These are phyloP conservation scores for Barbus barbus DNA, from an alignment of 2,113 vertebrate species.

Conservation along the genomic window DNA sequence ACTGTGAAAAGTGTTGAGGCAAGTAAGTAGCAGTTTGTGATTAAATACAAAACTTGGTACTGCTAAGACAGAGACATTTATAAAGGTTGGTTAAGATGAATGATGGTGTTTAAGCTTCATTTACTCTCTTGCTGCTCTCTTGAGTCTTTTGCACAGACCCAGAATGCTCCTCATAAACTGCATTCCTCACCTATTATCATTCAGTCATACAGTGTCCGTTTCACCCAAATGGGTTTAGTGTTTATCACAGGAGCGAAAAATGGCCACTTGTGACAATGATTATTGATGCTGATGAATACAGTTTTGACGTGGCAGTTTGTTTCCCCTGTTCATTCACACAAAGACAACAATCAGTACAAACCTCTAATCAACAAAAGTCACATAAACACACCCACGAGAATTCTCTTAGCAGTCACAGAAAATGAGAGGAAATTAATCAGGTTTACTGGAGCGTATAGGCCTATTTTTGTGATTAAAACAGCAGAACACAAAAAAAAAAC, in stretches of 20 bases:
- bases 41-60: neutral
- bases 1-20: neutral
- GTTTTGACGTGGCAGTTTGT: constrained; percentile 14
- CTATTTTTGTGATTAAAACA: neutral
- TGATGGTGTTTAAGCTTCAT: neutral
- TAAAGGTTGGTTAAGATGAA: neutral
- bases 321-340: neutral
- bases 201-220: constrained; percentile 21
- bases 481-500: neutral
- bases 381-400: neutral
- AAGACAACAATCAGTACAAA: neutral
- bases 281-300: constrained; percentile 48
- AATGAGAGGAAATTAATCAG: constrained; percentile 40
- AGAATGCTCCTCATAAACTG: constrained; percentile 28
- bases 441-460: constrained; percentile 7
- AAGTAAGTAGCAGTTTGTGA: neutral
- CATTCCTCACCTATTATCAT: constrained; percentile 58
- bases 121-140: neutral
- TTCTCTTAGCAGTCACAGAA: constrained; percentile 18
- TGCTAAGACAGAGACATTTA: neutral
- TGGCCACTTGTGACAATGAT: constrained; percentile 25
- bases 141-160: constrained; percentile 42
- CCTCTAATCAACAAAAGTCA: neutral
- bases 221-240: neutral
- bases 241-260: constrained; percentile 18